Conservation (phyloP, 1,140 invertebrate genomes). For the Patella vulgata region DNA sequence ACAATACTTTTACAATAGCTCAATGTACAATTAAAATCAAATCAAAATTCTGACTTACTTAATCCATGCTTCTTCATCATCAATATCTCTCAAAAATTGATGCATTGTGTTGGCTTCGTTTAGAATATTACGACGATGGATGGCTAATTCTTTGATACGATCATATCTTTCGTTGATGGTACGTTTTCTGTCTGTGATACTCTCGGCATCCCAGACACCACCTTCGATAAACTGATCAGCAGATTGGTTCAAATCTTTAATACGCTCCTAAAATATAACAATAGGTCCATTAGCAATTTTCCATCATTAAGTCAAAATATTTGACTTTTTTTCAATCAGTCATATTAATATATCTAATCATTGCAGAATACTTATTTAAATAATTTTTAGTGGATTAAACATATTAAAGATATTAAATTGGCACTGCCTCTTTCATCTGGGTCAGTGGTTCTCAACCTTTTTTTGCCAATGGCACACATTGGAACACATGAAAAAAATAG, state of each 20-base stretch:
- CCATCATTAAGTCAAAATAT: neutral
- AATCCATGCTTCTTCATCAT: constrained; percentile 99
- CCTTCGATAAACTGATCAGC: constrained; percentile 67
- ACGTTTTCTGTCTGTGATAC: constrained; percentile 60
- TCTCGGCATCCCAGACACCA: constrained; percentile 64
- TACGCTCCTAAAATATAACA: constrained; percentile 80
- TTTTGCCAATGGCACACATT: no score
- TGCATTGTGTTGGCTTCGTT: constrained; percentile 96
- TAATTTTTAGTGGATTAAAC: no score
- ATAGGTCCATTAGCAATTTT: neutral
- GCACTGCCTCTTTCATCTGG: no score
- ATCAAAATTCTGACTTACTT: no score
- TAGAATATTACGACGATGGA: constrained; percentile 87
- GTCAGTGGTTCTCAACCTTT: no score
- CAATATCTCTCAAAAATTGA: constrained; percentile 99
- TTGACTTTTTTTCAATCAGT: no score
- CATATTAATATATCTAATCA: no score
- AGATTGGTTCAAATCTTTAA: constrained; percentile 77
- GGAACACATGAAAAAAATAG: no score
- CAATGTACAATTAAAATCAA: no score
- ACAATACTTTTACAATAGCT: no score
- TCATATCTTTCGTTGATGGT: constrained; percentile 67
- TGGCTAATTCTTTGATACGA: constrained; percentile 86
- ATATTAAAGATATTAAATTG: no score
- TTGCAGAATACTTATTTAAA: no score